Evolutionary conservation across 1,140 invertebrate genomes (phyloP).

Genomic region (Dermatophagoides farinae): DNA sequence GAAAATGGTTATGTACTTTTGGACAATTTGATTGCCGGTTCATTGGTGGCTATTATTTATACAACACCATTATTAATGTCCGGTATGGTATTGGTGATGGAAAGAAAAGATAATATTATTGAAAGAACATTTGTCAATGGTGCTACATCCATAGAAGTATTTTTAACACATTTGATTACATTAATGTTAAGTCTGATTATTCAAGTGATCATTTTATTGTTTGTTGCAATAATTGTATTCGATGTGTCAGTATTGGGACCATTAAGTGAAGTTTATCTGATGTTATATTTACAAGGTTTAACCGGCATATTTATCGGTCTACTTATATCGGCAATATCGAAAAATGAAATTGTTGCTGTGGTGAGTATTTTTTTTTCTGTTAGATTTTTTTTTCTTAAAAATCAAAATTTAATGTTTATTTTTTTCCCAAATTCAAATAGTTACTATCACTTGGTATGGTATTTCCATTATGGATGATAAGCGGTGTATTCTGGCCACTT

Average conservation of each 20-base stretch:
- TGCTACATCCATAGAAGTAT: constrained; percentile 65
- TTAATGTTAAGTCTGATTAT: constrained; percentile 86
- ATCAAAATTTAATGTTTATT: neutral
- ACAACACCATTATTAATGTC: constrained; percentile 5
- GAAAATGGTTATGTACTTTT: constrained; percentile 44
- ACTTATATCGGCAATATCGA: constrained; percentile 54
- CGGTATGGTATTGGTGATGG: constrained; percentile 9
- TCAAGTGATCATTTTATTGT: constrained; percentile 61
- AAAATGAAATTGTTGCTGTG: constrained; percentile 8
- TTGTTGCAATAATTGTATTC: constrained; percentile 62
- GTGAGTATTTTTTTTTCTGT: neutral
- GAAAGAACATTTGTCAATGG: constrained; percentile 28
- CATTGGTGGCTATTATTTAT: constrained; percentile 38
- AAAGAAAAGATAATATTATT: constrained; percentile 7
- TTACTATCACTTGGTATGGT: constrained; percentile 54
- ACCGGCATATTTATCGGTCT: constrained; percentile 87
- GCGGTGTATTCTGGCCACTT: constrained; percentile 69
- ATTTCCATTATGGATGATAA: constrained; percentile 62
- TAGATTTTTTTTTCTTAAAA: neutral
- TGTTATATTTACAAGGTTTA: constrained; percentile 53
- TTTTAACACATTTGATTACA: constrained; percentile 73
- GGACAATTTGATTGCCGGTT: constrained; percentile 80
- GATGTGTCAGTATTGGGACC: constrained; percentile 54
- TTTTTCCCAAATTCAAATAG: constrained; percentile 61
- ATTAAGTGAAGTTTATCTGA: constrained; percentile 44